Base-by-base conservation (phyloP, 2,888 invertebrate species). In the Phengaris alcon region DNA sequence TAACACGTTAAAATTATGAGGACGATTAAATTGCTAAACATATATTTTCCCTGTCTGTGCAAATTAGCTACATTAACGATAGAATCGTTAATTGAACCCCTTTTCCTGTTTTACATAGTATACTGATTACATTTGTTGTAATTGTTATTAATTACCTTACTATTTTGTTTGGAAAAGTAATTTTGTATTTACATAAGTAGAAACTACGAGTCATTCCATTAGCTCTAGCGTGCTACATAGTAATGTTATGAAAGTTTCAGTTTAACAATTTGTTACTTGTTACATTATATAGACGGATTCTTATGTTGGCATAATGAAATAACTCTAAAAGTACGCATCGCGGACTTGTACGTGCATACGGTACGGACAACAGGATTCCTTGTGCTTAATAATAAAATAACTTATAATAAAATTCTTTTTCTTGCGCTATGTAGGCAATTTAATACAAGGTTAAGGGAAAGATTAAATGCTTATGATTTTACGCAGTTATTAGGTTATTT, bases 401-500 rank as follows among this genome's bases (percentile, higher is more conserved):
- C 64, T 64, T 44, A 35, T 64, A 35, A 13, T 64, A 44, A 44
- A 64, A 44, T 64, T 12, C 64, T 64, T 64, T 64, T 64, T 64
- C 35, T 64, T 15, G 10, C 12, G 35, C 12, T 52, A 52, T 35
- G 35, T 13, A 22, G 35, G 10, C 22, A 59, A 59, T 64, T 22
- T 64, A 12, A 35, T 35, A 64, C 13, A 35, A 64, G 35, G 64
- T 64, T 64, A 64, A 35, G 64, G 35, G 35, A n/a, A 15, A 74
- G 8, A 57, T 55, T 59, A 59, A 44, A 46, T 46, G 59, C 48
- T 59, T 55, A 74, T 57, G 74, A 74, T 46, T 48, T 51, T 13
- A 74, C 64, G 48, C 51, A 22, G 48, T 74, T 74, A 74, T 59
- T 74, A 51, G 13, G 46, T 73, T 48, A 44, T 64, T 64, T 64